Evolutionary conservation across 1,140 invertebrate species (phyloP), one percentile per base, ranked within the genome.

Genomic region (Vanessa atalanta): DNA sequence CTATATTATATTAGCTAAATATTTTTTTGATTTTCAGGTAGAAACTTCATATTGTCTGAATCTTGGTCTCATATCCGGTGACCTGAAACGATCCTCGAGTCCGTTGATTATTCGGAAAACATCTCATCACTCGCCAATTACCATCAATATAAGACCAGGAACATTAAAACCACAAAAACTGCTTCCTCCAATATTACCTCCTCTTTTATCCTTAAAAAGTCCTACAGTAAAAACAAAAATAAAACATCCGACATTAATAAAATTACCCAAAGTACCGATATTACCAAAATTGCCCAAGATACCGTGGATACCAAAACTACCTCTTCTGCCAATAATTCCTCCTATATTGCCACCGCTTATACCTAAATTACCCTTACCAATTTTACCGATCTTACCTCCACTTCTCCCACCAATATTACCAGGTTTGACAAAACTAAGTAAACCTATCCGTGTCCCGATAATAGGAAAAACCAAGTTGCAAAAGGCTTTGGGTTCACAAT

Each of bases 11-110:
- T 51, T 20, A 15, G 60, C 31, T 26, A 26, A 5, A 26, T 5
- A 31, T 31, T 37, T 23, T 65, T 70, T 77, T 71, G 64, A 64
- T 69, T 86, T 81, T 23, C 86, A 90, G 88, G 69, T 85, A 16
- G 48, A 75, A 9, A 48, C 68, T 72, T 70, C 75, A 14, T 31
- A 79, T 23, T 57, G 79, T 26, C 16, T 85, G 13, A 82, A 83
- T 3, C 37, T 80, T 0, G 82, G 78, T 3, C 66, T 82, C 1
- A 73, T 85, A 14, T 78, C 80, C 11, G 83, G 79, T 23, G 83
- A 88, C 50, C 50, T 76, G 2, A 85, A 77, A 71, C 57, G 73
- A 12, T 67, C 51, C 11, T 70, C 78, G 13, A 82, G 37, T 23
- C 84, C 82, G 0, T 8, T 83, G 9, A 61, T 80, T 14, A 76